Percentiles rank a stretch among this genome's conserved stretches.
Conservation (phyloP, 2,113 vertebrate species). For the Dasyprocta punctata region DNA sequence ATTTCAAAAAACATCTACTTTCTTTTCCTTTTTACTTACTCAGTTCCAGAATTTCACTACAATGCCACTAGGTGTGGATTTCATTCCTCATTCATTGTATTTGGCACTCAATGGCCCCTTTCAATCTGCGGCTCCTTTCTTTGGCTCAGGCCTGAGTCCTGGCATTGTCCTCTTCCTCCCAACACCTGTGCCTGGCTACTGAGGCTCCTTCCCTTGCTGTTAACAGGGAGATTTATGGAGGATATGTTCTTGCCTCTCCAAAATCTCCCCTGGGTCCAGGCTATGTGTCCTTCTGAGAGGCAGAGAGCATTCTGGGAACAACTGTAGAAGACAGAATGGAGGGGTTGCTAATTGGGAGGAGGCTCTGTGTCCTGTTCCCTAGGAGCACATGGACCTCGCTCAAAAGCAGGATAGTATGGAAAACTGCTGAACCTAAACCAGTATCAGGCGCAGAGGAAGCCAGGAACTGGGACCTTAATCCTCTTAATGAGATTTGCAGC, state of each 20-base stretch:
- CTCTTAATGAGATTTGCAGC: slow-evolving; percentile 9
- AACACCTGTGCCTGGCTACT: neutral
- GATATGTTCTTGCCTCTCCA: neutral
- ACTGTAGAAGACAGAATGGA: neutral
- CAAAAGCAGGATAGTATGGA: neutral
- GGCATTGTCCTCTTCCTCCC: neutral
- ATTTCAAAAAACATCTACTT: neutral
- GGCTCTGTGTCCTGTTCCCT: neutral
- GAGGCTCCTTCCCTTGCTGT: neutral
- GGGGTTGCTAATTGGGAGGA: neutral
- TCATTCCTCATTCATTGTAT: neutral
- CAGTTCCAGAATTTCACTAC: neutral
- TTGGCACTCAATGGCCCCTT: neutral
- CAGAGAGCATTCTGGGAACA: neutral
- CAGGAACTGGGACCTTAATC: neutral
- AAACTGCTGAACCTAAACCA: neutral
- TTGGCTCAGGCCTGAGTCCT: neutral
- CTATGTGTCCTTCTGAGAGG: neutral
- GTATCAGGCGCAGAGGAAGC: neutral
- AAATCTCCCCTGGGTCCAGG: neutral
- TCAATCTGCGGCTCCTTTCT: neutral
- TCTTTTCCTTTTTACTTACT: neutral
- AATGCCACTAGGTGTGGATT: neutral
- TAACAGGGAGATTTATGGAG: neutral
- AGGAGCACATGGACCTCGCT: neutral